Conservation (phyloP, 1,140 invertebrate genomes). For the Brachionus sp. region DNA sequence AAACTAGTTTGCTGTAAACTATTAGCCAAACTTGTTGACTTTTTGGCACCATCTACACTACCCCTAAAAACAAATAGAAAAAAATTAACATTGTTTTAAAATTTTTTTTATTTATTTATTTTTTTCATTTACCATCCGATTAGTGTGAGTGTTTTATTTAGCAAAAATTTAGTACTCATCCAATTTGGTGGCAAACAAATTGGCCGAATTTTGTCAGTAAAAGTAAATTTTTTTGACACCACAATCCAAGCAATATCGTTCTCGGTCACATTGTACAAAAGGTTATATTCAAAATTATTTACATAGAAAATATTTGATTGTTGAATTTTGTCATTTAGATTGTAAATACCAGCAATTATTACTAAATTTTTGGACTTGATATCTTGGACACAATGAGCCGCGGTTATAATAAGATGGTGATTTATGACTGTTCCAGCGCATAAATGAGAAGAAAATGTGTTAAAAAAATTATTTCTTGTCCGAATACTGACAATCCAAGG, state of each 20-base stretch:
- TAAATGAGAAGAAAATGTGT: conserved; percentile 53
- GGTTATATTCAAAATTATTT: neutral
- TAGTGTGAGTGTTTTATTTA: neutral
- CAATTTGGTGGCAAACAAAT: neutral
- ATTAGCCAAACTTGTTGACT: neutral
- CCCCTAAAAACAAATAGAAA: neutral
- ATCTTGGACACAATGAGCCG: conserved; percentile 67
- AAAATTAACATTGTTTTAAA: neutral
- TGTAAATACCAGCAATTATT: neutral
- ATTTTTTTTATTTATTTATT: neutral
- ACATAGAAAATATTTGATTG: neutral
- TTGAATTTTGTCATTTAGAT: neutral
- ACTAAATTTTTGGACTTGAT: neutral
- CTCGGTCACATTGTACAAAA: neutral
- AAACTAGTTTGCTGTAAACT: neutral
- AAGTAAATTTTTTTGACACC: neutral
- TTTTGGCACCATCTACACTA: neutral
- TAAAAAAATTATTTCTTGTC: conserved; percentile 6
- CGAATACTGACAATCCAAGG: conserved; percentile 51
- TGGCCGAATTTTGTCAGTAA: neutral
- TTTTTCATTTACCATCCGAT: conserved; percentile 9
- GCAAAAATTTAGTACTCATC: neutral
- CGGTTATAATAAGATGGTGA: conserved; percentile 69
- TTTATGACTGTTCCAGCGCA: conserved; percentile 75
- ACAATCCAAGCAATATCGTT: conserved; percentile 7